Evolutionary conservation across 2,888 invertebrate species (phyloP).

Genomic region (Torymus auratus): DNA sequence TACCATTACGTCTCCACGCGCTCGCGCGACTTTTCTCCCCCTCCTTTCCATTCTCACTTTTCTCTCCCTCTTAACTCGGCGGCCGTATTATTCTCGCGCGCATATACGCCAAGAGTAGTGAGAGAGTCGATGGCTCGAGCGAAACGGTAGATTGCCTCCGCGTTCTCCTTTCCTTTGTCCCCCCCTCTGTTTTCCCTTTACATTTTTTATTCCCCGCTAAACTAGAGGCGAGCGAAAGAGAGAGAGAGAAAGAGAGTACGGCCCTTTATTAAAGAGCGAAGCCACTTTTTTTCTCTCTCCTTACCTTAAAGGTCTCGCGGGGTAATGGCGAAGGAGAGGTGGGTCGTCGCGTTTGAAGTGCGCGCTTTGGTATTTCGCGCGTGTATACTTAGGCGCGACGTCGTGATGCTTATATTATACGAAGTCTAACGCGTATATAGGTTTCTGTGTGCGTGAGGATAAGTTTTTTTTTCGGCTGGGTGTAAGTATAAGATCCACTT

Average conservation of each 20-base stretch:
- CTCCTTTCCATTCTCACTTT: not conserved
- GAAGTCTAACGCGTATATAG: too few species aligned
- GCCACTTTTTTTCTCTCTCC: constrained; percentile 26
- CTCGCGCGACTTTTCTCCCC: not conserved
- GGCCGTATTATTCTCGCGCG: not conserved
- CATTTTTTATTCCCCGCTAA: constrained; percentile 41
- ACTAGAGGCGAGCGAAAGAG: constrained; percentile 7
- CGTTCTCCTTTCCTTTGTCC: constrained; percentile 32
- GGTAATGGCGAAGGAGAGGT: constrained; percentile 23
- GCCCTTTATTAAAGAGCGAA: constrained; percentile 60
- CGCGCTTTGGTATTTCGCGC: too few species aligned
- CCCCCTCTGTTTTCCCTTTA: constrained; percentile 34
- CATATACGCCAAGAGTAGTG: too few species aligned
- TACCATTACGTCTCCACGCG: not conserved
- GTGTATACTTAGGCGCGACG: too few species aligned
- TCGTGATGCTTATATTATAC: too few species aligned
- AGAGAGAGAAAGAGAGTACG: constrained; percentile 1
- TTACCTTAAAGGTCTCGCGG: constrained; percentile 12
- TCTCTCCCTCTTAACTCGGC: not conserved
- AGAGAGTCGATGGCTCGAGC: too few species aligned
- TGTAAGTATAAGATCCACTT: not conserved
- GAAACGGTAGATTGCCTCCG: not conserved
- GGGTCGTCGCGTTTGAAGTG: constrained; percentile 27
- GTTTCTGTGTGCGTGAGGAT: too few species aligned
- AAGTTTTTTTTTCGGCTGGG: too few species aligned